Base-by-base conservation (phyloP, 2,888 invertebrate genomes). In the Melinaea marsaeus region DNA sequence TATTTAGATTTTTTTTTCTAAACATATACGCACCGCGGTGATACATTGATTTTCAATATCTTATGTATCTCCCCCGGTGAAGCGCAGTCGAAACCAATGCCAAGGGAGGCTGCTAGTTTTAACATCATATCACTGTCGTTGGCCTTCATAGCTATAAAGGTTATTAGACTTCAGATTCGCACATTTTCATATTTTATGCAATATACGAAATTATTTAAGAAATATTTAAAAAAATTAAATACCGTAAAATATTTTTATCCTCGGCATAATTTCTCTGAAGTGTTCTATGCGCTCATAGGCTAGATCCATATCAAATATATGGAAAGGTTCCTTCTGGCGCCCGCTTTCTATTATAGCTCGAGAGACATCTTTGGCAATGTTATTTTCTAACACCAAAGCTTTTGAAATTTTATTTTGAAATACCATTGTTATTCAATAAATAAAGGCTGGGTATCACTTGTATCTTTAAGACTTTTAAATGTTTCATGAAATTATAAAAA, bases 181-280 rank as follows among this genome's bases (percentile, higher is more conserved):
- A 22, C 22, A 51, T 6, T 51, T 32, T 32, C 22, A 13, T 22
- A 22, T 22, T 22, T 32, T 51, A 51, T 32, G 9, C 9, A 42
- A 42, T 42, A 42, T 32, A 7, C 9, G 11, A 6, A 22, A 3
- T 51, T 32, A 9, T 51, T 9, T 32, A 9, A 32, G 4, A 55
- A 32, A n/a, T 11, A 45, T 6, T 9, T 7, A 45, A 79, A 79
- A 71, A 11, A 75, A 76, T 48, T n/a, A 11, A 46, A n/a, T 32
- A 81, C 82, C 81, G 62, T 79, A 81, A 72, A 78, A 81, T 65
- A 81, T 76, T 62, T 75, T 64, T 4, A 78, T 67, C 56, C 79
- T 73, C 3, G 79, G 79, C 78, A 79, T 76, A 62, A 73, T 69
- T 7, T 73, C 61, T 46, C 63, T 75, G 59, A 78, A 78, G 57